A percentile compares a stretch with the other conserved stretches of the same genome.
Conservation (phyloP, 2,888 invertebrate species). For the Meta bourneti region DNA sequence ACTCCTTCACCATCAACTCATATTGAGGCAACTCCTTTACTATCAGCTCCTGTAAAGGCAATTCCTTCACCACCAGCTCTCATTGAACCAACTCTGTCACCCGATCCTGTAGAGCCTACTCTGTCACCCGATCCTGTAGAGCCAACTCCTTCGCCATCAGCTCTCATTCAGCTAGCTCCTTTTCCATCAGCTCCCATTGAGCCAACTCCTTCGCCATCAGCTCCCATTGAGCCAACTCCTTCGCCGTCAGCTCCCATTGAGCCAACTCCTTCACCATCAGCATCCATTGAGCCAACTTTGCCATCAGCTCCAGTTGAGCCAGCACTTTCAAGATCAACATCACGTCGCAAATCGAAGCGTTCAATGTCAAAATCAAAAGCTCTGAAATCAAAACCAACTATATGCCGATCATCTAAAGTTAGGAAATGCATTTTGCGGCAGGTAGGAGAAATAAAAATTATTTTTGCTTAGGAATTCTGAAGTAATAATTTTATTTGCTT, state of each 20-base stretch:
- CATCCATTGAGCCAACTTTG: too few relatives aligned
- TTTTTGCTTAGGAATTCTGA: background rate
- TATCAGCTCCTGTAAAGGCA: background rate
- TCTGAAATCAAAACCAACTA: background rate
- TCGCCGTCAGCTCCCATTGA: background rate
- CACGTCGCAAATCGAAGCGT: background rate
- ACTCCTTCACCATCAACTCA: background rate
- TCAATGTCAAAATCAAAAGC: background rate
- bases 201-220: background rate
- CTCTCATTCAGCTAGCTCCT: background rate
- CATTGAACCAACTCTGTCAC: background rate
- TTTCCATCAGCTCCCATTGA: background rate
- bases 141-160: background rate
- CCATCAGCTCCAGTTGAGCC: too few relatives aligned
- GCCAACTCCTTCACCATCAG: too few relatives aligned
- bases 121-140: background rate
- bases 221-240: background rate
- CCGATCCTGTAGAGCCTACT: background rate
- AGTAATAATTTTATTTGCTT: background rate
- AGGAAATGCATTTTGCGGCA: background rate
- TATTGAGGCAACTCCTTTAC: background rate
- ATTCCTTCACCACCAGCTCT: background rate
- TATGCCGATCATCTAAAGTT: background rate
- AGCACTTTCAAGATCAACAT: background rate
- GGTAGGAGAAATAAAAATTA: background rate